phyloP scores from a whole-genome alignment of 1,140 invertebrate species.

The Drosophila funebris region DNA sequence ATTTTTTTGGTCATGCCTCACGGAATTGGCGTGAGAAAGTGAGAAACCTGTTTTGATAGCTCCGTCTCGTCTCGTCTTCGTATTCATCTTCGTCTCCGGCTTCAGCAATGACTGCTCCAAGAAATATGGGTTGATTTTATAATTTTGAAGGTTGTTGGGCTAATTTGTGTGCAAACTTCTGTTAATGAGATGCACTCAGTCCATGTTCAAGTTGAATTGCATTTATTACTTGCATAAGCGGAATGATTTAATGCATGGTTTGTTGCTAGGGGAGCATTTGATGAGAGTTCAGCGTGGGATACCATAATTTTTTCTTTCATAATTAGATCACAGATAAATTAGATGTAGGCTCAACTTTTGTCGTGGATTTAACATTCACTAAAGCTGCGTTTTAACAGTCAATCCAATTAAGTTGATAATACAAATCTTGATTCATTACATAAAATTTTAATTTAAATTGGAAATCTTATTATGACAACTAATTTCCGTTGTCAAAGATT shows the following conservation, averaged over 20 bases:
- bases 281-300: constrained; percentile 26
- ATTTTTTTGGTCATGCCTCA: constrained; percentile 51
- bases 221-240: constrained; percentile 37
- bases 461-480: constrained; percentile 60
- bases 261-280: not conserved
- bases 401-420: constrained; percentile 48
- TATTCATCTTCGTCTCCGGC: not conserved
- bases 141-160: constrained; percentile 26
- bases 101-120: not conserved
- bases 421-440: constrained; percentile 31
- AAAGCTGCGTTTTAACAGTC: constrained; percentile 5
- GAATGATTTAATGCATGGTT: constrained; percentile 19
- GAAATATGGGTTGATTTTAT: constrained; percentile 45
- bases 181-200: constrained; percentile 44
- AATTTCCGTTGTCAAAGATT: constrained; percentile 58
- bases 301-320: not conserved
- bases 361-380: not conserved
- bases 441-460: constrained; percentile 44
- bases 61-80: not conserved
- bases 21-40: constrained; percentile 79
- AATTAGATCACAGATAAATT: constrained; percentile 40
- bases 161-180: constrained; percentile 47
- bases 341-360: constrained; percentile 22
- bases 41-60: constrained; percentile 61
- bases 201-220: constrained; percentile 16